phyloP scores from a whole-genome alignment of 2,113 vertebrate genomes.

The Cynopterus brachyotis region DNA sequence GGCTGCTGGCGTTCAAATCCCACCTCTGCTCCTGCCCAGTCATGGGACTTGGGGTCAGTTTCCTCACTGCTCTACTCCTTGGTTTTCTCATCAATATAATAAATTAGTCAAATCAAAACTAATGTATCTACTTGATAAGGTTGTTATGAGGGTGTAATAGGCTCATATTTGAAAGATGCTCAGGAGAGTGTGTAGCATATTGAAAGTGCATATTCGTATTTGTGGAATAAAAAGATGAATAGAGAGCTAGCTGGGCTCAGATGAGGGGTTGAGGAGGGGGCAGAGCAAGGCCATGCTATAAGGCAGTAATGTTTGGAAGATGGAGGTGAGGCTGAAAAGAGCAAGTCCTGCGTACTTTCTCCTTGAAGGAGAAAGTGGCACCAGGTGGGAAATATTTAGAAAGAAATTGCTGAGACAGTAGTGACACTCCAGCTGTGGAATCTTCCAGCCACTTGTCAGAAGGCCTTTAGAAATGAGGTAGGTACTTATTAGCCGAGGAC shows the following conservation, averaged over 20 bases:
- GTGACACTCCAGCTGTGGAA: neutral
- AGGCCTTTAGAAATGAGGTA: neutral
- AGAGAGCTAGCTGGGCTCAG: neutral
- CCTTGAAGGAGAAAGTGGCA: neutral
- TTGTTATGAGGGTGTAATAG: neutral
- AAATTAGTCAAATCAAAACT: neutral
- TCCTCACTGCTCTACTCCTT: neutral
- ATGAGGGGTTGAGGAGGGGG: no score
- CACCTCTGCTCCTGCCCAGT: neutral
- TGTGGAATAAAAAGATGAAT: neutral
- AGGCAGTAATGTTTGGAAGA: neutral
- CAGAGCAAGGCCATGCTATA: neutral
- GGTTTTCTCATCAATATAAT: neutral
- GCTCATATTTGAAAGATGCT: neutral
- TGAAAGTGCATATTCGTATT: neutral
- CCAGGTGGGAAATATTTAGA: neutral
- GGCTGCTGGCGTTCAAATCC: neutral
- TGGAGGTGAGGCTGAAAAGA: neutral
- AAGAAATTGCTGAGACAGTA: neutral
- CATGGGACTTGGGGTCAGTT: rapidly evolving
- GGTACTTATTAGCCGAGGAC: neutral
- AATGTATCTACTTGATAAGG: neutral
- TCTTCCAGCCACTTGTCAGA: neutral
- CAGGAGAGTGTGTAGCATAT: neutral
- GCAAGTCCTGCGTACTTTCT: neutral